Evolutionary conservation across 2,797 vertebrate species (phyloP), one percentile per base, ranked within the genome.

Genomic region (Sebastes minor): DNA sequence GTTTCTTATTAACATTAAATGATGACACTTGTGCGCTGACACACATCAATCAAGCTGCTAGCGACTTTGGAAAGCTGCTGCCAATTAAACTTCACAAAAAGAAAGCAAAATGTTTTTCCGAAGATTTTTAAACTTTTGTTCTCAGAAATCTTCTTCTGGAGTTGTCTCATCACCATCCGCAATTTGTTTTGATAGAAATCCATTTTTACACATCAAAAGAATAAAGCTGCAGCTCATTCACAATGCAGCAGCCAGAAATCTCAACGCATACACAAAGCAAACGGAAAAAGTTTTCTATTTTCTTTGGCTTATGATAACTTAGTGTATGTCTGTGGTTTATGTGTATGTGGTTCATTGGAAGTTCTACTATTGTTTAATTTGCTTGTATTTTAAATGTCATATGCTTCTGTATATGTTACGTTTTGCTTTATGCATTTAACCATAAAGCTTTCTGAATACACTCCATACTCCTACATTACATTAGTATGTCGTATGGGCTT

Each of bases 121-220:
- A 78, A 74, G 42, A 78, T 56, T 62, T 53, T 7, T 74, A 76
- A 76, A 79, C 28, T 61, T 80, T 74, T 64, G 59, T 79, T 64
- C 74, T 30, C 18, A 13, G 28, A 25, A 56, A 55, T 46, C 23
- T 7, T 35, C 8, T 25, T 18, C 69, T 27, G 6, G 49, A 42
- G 23, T 63, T 42, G 53, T 60, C 56, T 78, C 35, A 38, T 80
- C 63, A 25, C 10, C 46, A 42, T 72, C 27, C 38, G 10, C 59
- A 20, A 63, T 84, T 59, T 70, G 56, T 80, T 82, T 71, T 57
- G 52, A 84, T 71, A 80, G 59, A 35, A 57, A 67, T 76, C 60
- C 14, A n/a, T 76, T 82, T 82, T 82, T 33, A 52, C 70, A 80
- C 60, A 80, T 88, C 66, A 89, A 80, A 69, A 42, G 62, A 64